A percentile compares a stretch with the other conserved stretches of the same genome.
Conservation (phyloP, 35 echinoderm and acorn worm species). For the Acanthaster planci region DNA sequence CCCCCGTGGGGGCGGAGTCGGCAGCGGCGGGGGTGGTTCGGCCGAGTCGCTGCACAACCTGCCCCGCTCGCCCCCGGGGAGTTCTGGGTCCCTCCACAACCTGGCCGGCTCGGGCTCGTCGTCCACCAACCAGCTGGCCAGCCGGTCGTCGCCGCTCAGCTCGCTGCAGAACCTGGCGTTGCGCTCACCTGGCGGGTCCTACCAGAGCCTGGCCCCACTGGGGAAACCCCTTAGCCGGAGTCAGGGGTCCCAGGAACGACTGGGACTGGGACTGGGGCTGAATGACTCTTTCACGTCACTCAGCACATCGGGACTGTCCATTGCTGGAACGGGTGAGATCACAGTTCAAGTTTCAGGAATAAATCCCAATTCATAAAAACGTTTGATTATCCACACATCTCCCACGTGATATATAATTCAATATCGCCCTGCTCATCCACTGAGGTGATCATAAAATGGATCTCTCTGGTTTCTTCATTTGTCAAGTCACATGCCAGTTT, state of each 20-base stretch:
- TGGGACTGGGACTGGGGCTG: constrained; percentile 58
- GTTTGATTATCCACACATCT: too few species aligned
- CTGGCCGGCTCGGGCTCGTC: background rate
- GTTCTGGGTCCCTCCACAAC: constrained; percentile 46
- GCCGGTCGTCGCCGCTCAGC: constrained; percentile 75
- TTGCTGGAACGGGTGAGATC: constrained; percentile 75
- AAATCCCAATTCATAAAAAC: too few species aligned
- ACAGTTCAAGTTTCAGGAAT: background rate
- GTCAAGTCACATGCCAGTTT: too few species aligned
- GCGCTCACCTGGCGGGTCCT: constrained; percentile 74
- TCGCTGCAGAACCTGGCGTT: constrained; percentile 78
- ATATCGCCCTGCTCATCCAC: background rate
- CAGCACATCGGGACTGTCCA: constrained; percentile 78
- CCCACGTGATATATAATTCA: too few species aligned
- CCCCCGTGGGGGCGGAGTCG: background rate
- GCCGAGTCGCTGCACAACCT: constrained; percentile 52
- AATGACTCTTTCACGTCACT: constrained; percentile 69
- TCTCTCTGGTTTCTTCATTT: too few species aligned
- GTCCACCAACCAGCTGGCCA: background rate
- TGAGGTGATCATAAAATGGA: too few species aligned
- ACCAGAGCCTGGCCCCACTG: constrained; percentile 53
- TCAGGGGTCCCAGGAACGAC: constrained; percentile 74
- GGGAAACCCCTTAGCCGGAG: constrained; percentile 20
- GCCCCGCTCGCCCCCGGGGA: constrained; percentile 50
- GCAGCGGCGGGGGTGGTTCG: constrained; percentile 47